These are phyloP conservation scores for Neoseiulus cucumeris DNA, from an alignment of 1,140 invertebrate species.

Conservation along the genomic window DNA sequence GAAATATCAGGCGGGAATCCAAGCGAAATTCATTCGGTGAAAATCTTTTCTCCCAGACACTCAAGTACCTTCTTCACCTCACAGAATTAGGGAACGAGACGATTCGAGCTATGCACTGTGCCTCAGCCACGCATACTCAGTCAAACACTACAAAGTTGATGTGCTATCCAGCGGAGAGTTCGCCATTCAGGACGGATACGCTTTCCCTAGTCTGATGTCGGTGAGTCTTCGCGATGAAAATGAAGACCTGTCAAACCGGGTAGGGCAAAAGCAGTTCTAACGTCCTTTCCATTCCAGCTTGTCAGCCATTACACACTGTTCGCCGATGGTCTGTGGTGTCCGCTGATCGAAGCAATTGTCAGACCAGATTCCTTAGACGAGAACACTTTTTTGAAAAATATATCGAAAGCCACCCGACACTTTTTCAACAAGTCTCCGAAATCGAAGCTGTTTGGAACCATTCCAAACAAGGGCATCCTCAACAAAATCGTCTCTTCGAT, in stretches of 20 bases:
- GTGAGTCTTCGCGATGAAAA: too few relatives aligned
- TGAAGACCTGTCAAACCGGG: too few relatives aligned
- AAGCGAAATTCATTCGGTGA: too few relatives aligned
- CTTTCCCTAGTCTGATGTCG: slow-evolving; percentile 32
- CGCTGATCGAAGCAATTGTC: slow-evolving; percentile 17
- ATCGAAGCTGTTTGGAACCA: neutral
- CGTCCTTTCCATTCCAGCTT: slow-evolving; percentile 17
- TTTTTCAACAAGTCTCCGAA: slow-evolving; percentile 14
- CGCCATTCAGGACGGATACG: slow-evolving; percentile 32
- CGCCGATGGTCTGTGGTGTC: slow-evolving; percentile 23
- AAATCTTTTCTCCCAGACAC: too few relatives aligned
- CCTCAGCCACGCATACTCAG: slow-evolving; percentile 25
- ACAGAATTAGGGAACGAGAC: slow-evolving; percentile 24
- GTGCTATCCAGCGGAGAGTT: slow-evolving; percentile 23
- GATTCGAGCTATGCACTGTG: slow-evolving; percentile 28
- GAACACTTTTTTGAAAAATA: slow-evolving; percentile 7
- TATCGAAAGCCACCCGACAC: neutral
- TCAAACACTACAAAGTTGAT: slow-evolving; percentile 33
- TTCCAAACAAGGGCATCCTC: slow-evolving; percentile 11
- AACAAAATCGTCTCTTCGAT: slow-evolving; percentile 9
- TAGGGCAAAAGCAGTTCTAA: too few relatives aligned
- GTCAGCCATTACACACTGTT: slow-evolving; percentile 24
- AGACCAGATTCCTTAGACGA: slow-evolving; percentile 1
- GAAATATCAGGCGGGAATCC: too few relatives aligned
- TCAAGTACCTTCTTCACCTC: neutral